phyloP scores from a whole-genome alignment of 2,888 invertebrate species.

The Rhagonycha fulva region DNA sequence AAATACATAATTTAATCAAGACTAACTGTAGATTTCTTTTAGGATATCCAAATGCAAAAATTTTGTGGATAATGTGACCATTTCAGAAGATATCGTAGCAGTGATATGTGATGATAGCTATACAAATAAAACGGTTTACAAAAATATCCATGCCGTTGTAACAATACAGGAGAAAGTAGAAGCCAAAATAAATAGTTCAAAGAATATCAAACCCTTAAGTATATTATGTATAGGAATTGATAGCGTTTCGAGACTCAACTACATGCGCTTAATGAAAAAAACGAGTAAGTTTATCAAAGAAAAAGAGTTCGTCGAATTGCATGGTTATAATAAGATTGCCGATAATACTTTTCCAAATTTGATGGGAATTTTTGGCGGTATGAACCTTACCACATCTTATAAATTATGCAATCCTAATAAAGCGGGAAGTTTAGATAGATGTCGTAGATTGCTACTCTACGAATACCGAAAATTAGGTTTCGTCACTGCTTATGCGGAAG shows the following conservation, averaged over 20 bases:
- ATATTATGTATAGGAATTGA: constrained; percentile 84
- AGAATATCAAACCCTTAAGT: constrained; percentile 57
- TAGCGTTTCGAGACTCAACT: constrained; percentile 80
- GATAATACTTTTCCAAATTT: constrained; percentile 92
- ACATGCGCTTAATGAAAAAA: constrained; percentile 74
- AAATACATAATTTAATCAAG: no score
- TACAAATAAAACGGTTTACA: constrained; percentile 53
- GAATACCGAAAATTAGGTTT: constrained; percentile 72
- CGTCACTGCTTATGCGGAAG: constrained; percentile 81
- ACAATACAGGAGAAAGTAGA: constrained; percentile 57
- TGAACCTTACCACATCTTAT: constrained; percentile 54
- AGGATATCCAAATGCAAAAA: constrained; percentile 57
- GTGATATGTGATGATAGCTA: constrained; percentile 55
- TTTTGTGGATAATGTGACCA: constrained; percentile 52
- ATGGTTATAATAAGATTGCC: constrained; percentile 67
- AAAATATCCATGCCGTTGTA: constrained; percentile 62
- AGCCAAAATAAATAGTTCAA: constrained; percentile 47
- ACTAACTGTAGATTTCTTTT: constrained; percentile 31
- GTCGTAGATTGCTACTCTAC: constrained; percentile 76
- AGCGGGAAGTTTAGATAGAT: constrained; percentile 66
- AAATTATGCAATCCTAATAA: constrained; percentile 57
- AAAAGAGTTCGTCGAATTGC: constrained; percentile 50
- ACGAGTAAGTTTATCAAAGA: constrained; percentile 70
- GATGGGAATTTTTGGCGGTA: constrained; percentile 79
- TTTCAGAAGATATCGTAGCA: constrained; percentile 56